These are phyloP conservation scores for Lophochroa leadbeateri DNA, from an alignment of 2,113 vertebrate genomes.

Conservation along the genomic window DNA sequence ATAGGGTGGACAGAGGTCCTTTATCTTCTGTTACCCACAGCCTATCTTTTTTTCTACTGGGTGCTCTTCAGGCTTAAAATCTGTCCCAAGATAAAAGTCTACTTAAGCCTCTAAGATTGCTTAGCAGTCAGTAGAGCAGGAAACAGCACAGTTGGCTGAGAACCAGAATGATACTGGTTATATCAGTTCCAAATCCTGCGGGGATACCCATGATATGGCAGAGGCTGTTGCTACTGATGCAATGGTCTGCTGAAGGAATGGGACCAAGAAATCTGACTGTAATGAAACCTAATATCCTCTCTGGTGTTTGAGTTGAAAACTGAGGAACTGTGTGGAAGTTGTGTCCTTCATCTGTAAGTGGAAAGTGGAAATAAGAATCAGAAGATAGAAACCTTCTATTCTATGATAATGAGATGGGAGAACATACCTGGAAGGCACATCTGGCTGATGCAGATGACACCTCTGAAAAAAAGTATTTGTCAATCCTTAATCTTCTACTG, in stretches of 20 bases:
- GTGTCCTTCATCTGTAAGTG: background rate
- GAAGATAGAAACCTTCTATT: background rate
- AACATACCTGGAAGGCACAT: background rate
- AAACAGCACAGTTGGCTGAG: background rate
- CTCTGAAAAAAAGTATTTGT: background rate
- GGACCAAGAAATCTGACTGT: background rate
- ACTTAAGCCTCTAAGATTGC: background rate
- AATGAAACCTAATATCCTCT: background rate
- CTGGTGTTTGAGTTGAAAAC: background rate
- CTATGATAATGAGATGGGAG: background rate
- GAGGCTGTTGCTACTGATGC: background rate
- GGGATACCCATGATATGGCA: background rate
- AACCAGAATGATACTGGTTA: background rate
- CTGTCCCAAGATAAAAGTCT: background rate
- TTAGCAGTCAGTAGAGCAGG: background rate
- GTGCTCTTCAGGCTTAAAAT: background rate
- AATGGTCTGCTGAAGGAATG: background rate
- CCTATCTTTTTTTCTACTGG: background rate
- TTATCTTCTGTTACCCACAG: background rate
- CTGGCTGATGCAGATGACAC: background rate
- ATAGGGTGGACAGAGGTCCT: background rate
- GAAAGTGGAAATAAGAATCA: background rate
- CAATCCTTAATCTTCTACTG: background rate
- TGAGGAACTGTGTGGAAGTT: background rate
- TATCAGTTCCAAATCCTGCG: background rate